Evolutionary conservation across 53 echinoderm and acorn worm genomes (phyloP), one percentile per base, ranked within the genome.

Genomic region (Hippasteria phrygiana): DNA sequence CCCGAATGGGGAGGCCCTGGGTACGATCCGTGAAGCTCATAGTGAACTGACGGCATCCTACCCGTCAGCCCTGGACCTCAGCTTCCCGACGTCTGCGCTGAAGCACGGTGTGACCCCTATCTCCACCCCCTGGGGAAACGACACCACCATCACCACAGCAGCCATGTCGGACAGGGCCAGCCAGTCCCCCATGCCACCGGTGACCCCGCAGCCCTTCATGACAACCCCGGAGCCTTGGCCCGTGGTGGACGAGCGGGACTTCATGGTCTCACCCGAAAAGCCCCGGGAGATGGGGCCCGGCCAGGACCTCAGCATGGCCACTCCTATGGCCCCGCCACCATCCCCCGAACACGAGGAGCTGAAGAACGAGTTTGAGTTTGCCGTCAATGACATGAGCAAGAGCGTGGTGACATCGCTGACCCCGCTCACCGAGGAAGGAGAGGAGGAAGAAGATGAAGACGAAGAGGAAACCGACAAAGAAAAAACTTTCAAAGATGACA

Each of bases 191-290:
- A 64, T 87, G 5, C 90, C 71, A 28, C 38, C 90, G 11, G 55
- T 87, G 16, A 95, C 93, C 20, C 95, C 97, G 2, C 71, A 88
- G 16, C 83, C 93, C n/a, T 74, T 93, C 28, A 89, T 91, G 7
- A 77, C 93, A 32, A 94, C 93, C 54, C 94, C 93, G 22, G 99
- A 99, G 37, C 73, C 73, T 22, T 99, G 99, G 99, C 99, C 99
- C 22, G 75, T 87, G 53, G 88, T 99, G 11, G 96, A 99, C 55
- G 99, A 99, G 71, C 86, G 94, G 67, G 96, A 93, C 42, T 99
- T 90, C 71, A 89, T 95, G 88, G 78, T 79, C 1, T 90, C 94
- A 0, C 95, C 95, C 0, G 94, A 99, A 22, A 82, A 62, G 54
- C 45, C 77, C 34, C 80, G 46, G 35, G 89, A 91, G 11, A 13